Evolutionary conservation across 2,113 vertebrate species (phyloP).

Genomic region (Ivindomyrus marchei): DNA sequence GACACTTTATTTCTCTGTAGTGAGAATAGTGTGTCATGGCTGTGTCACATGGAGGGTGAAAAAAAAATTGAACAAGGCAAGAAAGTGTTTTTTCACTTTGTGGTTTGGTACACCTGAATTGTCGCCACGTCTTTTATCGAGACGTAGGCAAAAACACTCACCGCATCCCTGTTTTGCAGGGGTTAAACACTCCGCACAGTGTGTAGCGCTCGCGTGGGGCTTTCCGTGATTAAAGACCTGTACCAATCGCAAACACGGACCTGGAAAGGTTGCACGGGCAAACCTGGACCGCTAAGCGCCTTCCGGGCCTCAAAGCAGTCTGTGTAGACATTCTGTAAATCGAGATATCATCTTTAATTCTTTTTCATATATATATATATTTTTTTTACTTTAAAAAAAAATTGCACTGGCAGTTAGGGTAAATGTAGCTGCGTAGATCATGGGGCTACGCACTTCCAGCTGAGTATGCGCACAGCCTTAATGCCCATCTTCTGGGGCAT

Average conservation of each 20-base stretch:
- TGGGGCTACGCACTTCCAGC: background rate
- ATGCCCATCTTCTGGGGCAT: background rate
- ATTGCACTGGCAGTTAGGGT: background rate
- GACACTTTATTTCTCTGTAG: background rate
- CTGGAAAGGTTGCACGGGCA: background rate
- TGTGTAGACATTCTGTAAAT: background rate
- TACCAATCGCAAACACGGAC: background rate
- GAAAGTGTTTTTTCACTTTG: constrained; percentile 57
- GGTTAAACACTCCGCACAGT: constrained; percentile 57
- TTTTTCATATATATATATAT: background rate
- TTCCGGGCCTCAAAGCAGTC: background rate
- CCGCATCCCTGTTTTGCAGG: constrained; percentile 66
- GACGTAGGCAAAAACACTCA: constrained; percentile 55
- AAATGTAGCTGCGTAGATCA: background rate
- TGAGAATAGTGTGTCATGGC: background rate
- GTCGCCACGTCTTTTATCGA: constrained; percentile 56
- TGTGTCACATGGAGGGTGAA: constrained; percentile 38
- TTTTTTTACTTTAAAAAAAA: background rate
- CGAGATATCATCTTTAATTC: background rate
- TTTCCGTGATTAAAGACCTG: constrained; percentile 55
- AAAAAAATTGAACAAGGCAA: constrained; percentile 44
- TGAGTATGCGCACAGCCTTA: background rate
- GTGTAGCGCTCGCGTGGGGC: constrained; percentile 51
- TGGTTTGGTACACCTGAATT: constrained; percentile 69
- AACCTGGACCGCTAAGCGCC: background rate